phyloP scores from a whole-genome alignment of 2,113 vertebrate species.

The Leucopsar rothschildi region DNA sequence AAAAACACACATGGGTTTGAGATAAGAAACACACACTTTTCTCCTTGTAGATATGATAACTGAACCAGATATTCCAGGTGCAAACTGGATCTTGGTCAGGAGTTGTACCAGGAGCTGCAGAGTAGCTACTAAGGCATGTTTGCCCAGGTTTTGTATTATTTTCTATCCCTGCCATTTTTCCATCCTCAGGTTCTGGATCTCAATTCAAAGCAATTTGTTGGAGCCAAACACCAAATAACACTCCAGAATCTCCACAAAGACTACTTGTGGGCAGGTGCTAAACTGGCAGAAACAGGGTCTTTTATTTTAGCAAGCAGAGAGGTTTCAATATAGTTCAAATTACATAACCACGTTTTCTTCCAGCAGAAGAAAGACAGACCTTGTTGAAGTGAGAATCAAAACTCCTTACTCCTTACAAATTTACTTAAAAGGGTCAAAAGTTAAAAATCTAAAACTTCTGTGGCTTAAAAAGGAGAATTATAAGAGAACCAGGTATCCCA shows the following conservation, averaged over 20 bases:
- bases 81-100: not conserved
- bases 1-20: fast-evolving
- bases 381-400: slow-evolving; percentile 30
- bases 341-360: not conserved
- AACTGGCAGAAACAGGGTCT: not conserved
- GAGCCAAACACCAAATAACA: not conserved
- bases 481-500: not conserved
- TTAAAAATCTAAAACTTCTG: not conserved
- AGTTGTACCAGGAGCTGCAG: not conserved
- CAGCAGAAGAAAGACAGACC: not conserved
- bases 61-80: not conserved
- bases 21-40: not conserved
- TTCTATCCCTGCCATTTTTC: not conserved
- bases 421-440: slow-evolving; percentile 17
- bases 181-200: not conserved
- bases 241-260: not conserved
- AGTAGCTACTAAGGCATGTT: not conserved
- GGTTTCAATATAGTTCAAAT: not conserved
- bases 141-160: not conserved
- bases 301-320: slow-evolving; percentile 19
- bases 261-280: not conserved
- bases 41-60: not conserved
- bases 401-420: not conserved
- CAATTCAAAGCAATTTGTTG: not conserved
- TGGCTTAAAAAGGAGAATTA: not conserved